Conservation (phyloP, 2,888 invertebrate genomes). For the Dendrolimus pini region DNA sequence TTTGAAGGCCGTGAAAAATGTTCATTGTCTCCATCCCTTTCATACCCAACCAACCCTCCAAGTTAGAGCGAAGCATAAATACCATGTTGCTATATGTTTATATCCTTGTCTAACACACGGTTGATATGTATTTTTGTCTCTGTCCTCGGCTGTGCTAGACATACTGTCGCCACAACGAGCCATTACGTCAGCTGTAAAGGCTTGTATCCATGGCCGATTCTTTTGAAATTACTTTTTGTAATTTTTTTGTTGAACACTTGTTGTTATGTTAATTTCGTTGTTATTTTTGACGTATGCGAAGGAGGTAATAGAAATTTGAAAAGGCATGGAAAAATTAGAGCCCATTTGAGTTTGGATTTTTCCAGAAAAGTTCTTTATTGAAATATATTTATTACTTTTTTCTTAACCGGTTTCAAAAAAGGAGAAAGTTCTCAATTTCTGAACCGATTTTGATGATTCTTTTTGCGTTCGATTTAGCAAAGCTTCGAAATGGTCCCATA, state of each 20-base stretch:
- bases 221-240: background rate
- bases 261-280: background rate
- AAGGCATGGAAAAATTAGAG: background rate
- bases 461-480: too few species aligned
- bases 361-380: too few species aligned
- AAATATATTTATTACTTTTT: too few species aligned
- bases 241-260: background rate
- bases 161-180: slow-evolving; percentile 26
- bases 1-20: slow-evolving; percentile 10
- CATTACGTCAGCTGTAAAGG: slow-evolving; percentile 19
- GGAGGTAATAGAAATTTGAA: background rate
- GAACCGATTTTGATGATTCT: too few species aligned
- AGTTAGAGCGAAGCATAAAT: slow-evolving; percentile 8
- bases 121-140: slow-evolving; percentile 12
- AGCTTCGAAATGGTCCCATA: too few species aligned
- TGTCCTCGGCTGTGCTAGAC: slow-evolving; percentile 26
- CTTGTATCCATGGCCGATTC: slow-evolving; percentile 12
- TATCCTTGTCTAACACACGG: slow-evolving; percentile 8
- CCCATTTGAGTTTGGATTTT: background rate
- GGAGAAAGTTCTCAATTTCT: too few species aligned
- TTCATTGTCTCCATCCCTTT: slow-evolving; percentile 4
- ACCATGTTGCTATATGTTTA: slow-evolving; percentile 8
- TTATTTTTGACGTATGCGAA: background rate
- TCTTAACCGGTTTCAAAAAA: too few species aligned
- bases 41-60: background rate